These are phyloP conservation scores for Climacteris rufus DNA, from an alignment of 2,113 vertebrate species.

Conservation along the genomic window DNA sequence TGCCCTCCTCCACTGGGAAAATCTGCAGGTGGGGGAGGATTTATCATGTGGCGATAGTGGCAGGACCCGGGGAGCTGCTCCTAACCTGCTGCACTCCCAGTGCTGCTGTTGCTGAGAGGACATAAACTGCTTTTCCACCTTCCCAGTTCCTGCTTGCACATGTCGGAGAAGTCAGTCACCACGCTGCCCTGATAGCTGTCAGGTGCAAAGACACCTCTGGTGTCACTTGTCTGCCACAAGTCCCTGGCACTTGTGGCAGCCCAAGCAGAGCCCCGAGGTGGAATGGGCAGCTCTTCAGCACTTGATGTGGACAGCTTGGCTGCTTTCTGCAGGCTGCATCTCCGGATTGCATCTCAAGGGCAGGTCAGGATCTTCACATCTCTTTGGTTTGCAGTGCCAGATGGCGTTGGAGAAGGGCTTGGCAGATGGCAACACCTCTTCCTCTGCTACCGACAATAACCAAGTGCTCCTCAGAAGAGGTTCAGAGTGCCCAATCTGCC, in stretches of 20 bases:
- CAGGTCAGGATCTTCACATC: not conserved
- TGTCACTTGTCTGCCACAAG: not conserved
- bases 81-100: accelerated
- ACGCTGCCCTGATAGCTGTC: not conserved
- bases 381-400: not conserved
- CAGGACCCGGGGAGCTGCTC: not conserved
- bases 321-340: not conserved
- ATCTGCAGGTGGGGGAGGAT: not conserved
- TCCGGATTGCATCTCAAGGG: not conserved
- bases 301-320: not conserved
- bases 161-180: not conserved
- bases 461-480: not conserved
- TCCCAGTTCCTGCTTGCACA: not conserved
- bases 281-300: not conserved
- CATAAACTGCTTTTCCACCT: not conserved
- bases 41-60: accelerated
- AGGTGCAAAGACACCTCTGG: not conserved
- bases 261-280: not conserved
- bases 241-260: not conserved
- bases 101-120: not conserved
- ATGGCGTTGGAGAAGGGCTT: not conserved
- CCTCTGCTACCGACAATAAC: not conserved
- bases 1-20: not conserved
- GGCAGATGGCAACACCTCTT: not conserved
- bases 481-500: not conserved